Conservation (phyloP, 2,797 vertebrate species). For the Acanthurus lineatus region DNA sequence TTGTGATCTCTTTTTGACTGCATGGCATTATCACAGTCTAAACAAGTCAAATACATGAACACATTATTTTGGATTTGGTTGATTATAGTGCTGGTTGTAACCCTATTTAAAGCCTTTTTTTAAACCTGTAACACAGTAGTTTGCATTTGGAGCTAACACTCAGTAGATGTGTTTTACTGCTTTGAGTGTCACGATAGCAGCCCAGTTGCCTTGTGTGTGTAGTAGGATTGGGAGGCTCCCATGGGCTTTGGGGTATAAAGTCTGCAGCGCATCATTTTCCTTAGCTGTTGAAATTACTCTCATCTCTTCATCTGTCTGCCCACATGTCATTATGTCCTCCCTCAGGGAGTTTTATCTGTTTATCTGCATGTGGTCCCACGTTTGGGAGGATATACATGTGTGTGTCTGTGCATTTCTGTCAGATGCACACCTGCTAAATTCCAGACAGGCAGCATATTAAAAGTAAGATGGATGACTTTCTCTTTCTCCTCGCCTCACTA, state of each 20-base stretch:
- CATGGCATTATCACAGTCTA: conserved; percentile 48
- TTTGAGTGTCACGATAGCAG: conserved; percentile 45
- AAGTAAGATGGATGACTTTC: conserved; percentile 72
- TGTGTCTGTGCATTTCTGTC: conserved; percentile 49
- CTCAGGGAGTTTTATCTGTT: conserved; percentile 55
- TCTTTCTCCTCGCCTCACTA: conserved; percentile 51
- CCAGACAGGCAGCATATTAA: conserved; percentile 58
- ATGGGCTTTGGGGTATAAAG: conserved; percentile 55
- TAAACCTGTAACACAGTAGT: conserved; percentile 23
- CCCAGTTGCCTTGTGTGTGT: conserved; percentile 49
- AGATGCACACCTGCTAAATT: conserved; percentile 59
- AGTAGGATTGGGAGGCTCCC: conserved; percentile 54
- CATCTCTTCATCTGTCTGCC: conserved; percentile 51
- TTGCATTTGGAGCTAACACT: conserved; percentile 43
- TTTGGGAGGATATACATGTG: conserved; percentile 53
- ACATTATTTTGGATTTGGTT: conserved; percentile 23
- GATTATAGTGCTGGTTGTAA: conserved; percentile 22
- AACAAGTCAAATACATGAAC: conserved; percentile 21
- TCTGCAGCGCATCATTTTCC: conserved; percentile 60
- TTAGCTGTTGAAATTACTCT: conserved; percentile 61
- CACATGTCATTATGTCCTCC: conserved; percentile 57
- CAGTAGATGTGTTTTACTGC: conserved; percentile 41
- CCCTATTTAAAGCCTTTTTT: conserved; percentile 34
- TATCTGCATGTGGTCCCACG: conserved; percentile 54
- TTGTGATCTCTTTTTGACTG: conserved; percentile 34